Evolutionary conservation across 2,888 invertebrate genomes (phyloP).

Genomic region (Eueremaeus valkanovi): DNA sequence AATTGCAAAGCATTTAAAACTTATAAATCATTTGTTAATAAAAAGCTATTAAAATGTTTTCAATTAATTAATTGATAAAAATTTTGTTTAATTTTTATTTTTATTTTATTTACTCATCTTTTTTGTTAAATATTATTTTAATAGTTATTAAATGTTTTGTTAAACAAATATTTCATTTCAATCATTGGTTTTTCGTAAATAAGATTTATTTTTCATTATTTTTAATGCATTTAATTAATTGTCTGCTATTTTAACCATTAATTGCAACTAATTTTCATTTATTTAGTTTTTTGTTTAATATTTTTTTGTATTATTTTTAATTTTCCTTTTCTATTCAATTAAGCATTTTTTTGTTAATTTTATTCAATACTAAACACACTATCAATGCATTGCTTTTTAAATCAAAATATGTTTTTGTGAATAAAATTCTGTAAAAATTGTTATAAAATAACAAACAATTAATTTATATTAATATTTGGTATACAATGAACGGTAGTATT

Average conservation of each 20-base stretch:
- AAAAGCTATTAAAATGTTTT: too few species aligned
- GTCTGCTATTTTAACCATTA: too few species aligned
- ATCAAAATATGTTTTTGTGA: too few species aligned
- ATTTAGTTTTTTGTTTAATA: too few species aligned
- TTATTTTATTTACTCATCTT: conserved; percentile 16
- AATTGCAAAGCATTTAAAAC: too few species aligned
- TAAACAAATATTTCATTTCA: not conserved
- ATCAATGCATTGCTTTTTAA: too few species aligned
- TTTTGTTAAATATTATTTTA: not conserved
- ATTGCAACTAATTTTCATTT: too few species aligned
- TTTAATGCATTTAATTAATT: not conserved
- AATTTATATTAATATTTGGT: not conserved
- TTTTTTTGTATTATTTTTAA: too few species aligned
- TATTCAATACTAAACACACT: too few species aligned
- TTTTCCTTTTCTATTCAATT: too few species aligned
- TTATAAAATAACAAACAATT: not conserved
- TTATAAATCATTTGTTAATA: too few species aligned
- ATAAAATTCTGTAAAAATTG: not conserved
- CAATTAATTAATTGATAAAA: not conserved
- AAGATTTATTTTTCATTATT: not conserved
- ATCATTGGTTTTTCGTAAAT: conserved; percentile 19
- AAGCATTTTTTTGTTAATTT: too few species aligned
- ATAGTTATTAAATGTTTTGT: not conserved
- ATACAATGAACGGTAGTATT: not conserved
- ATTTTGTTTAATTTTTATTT: not conserved